Evolutionary conservation across 2,113 vertebrate species (phyloP).

Genomic region (Sorex fumeus): DNA sequence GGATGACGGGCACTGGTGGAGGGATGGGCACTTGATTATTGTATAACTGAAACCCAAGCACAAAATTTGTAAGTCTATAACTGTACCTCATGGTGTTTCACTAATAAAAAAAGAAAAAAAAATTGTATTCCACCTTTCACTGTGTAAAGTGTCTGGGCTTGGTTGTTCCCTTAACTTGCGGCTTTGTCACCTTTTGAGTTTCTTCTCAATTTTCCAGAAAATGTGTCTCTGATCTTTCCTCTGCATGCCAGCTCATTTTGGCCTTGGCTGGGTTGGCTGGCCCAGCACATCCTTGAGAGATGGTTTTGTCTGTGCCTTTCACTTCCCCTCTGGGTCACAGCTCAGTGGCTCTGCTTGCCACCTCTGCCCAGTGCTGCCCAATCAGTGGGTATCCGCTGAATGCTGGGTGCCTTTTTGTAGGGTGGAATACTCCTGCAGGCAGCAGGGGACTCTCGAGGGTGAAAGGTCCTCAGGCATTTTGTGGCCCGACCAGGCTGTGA

Average conservation of each 20-base stretch:
- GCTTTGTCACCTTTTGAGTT: not conserved
- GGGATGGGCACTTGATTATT: too few relatives aligned
- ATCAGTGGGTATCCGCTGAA: rapidly evolving
- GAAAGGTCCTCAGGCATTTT: not conserved
- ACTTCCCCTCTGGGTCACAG: not conserved
- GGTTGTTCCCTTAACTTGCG: not conserved
- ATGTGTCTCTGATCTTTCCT: not conserved
- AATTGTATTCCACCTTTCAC: not conserved
- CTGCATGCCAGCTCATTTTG: not conserved
- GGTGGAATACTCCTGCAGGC: rapidly evolving
- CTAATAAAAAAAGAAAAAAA: too few relatives aligned
- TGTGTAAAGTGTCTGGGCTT: not conserved
- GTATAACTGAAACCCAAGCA: too few relatives aligned
- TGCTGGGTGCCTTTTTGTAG: rapidly evolving
- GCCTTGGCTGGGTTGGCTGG: not conserved
- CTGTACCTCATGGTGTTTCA: too few relatives aligned
- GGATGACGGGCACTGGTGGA: too few relatives aligned
- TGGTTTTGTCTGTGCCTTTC: not conserved
- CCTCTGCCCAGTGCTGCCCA: rapidly evolving
- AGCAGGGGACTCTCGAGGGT: not conserved
- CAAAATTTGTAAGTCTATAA: too few relatives aligned
- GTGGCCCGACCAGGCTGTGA: rapidly evolving
- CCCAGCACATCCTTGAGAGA: too few relatives aligned
- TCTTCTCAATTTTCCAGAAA: not conserved
- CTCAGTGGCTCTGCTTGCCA: too few relatives aligned